Evolutionary conservation across 2,797 vertebrate genomes (phyloP).

Genomic region (Halcyon leucocephala): DNA sequence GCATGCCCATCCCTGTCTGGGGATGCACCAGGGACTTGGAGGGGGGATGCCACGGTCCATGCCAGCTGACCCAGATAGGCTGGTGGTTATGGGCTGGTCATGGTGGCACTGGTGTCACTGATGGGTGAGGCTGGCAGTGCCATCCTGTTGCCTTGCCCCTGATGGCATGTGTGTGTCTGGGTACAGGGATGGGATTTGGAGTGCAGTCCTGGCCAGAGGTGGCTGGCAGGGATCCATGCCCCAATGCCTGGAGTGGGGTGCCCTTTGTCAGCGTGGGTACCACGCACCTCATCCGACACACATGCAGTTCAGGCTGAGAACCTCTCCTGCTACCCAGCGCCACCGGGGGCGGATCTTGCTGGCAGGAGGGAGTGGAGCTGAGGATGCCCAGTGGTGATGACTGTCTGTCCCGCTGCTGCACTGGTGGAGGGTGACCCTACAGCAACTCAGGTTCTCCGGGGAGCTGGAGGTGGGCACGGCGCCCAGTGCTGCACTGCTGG

Average conservation of each 20-base stretch:
- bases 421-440: background rate
- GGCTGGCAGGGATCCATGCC: background rate
- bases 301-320: background rate
- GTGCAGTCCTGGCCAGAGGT: background rate
- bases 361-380: background rate
- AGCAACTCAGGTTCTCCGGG: background rate
- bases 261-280: background rate
- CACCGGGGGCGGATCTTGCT: background rate
- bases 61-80: background rate
- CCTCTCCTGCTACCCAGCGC: background rate
- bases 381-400: background rate
- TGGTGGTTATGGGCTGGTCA: background rate
- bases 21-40: background rate
- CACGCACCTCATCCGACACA: rapidly evolving
- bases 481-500: rapidly evolving
- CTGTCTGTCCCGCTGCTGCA: background rate
- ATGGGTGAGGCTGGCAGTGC: background rate
- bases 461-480: slow-evolving; percentile 12
- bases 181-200: background rate
- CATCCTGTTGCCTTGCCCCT: background rate
- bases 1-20: rapidly evolving
- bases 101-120: background rate
- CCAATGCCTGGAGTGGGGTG: background rate
- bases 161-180: rapidly evolving
- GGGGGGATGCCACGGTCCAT: background rate